These are phyloP conservation scores for Sardinella longiceps DNA, from an alignment of 2,797 vertebrate species.

Conservation along the genomic window DNA sequence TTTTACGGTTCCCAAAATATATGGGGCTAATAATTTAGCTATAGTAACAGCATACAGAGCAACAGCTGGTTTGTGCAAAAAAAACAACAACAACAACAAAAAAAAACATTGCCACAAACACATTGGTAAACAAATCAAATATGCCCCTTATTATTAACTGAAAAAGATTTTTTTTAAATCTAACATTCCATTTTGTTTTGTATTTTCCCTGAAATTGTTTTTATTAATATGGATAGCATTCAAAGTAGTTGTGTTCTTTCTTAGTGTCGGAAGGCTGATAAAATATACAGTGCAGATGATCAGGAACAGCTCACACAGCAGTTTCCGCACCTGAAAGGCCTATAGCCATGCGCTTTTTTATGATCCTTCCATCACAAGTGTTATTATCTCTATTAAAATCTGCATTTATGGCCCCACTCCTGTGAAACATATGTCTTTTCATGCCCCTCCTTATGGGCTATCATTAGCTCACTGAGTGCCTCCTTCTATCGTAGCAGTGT, in stretches of 20 bases:
- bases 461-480: not conserved
- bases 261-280: not conserved
- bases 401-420: constrained; percentile 18
- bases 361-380: not conserved
- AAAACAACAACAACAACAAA: no score
- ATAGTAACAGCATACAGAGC: no score
- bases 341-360: not conserved
- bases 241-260: not conserved
- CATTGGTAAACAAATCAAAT: no score
- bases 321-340: not conserved
- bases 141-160: no score
- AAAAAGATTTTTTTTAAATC: not conserved
- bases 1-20: no score
- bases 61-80: no score
- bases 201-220: no score
- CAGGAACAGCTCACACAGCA: constrained; percentile 16
- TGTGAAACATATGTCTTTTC: constrained; percentile 23
- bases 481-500: not conserved
- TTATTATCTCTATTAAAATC: constrained; percentile 24
- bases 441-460: not conserved
- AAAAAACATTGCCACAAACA: no score
- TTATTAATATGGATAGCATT: not conserved
- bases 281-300: not conserved
- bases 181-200: not conserved
- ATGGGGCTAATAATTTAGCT: no score